These are phyloP conservation scores for Phallusia fumigata DNA, from an alignment of 23 tunicate genomes.

Conservation along the genomic window DNA sequence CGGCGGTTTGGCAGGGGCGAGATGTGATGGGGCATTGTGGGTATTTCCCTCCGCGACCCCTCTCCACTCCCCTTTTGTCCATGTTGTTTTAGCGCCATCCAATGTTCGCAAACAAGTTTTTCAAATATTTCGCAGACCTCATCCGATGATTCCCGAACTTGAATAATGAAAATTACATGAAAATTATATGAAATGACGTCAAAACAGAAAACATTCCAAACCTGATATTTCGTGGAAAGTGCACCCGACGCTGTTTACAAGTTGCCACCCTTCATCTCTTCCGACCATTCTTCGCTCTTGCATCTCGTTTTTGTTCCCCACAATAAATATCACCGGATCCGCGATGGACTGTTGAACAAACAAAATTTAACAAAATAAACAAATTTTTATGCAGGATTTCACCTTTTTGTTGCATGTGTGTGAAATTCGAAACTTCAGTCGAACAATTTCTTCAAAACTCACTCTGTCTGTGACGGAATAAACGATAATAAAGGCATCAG, in stretches of 20 bases:
- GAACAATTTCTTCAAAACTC: slow-evolving; percentile 63
- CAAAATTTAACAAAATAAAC: background rate
- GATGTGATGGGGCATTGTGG: slow-evolving; percentile 14
- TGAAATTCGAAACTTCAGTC: slow-evolving; percentile 53
- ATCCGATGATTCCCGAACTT: slow-evolving; percentile 58
- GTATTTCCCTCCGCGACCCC: background rate
- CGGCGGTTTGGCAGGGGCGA: slow-evolving; percentile 5
- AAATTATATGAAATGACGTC: background rate
- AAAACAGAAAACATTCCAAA: background rate
- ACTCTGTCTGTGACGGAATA: slow-evolving; percentile 70
- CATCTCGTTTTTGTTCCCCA: slow-evolving; percentile 72
- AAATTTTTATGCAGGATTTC: background rate
- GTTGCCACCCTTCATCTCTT: slow-evolving; percentile 18
- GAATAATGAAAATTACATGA: background rate
- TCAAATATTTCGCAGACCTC: slow-evolving; percentile 39
- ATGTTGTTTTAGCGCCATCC: background rate
- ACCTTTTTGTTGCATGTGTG: slow-evolving; percentile 44
- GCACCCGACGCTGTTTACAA: slow-evolving; percentile 33
- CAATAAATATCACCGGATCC: slow-evolving; percentile 42
- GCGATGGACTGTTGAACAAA: background rate
- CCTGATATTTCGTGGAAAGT: slow-evolving; percentile 74
- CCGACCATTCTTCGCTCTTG: slow-evolving; percentile 63
- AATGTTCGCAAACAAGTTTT: slow-evolving; percentile 18
- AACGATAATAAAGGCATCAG: slow-evolving; percentile 72
- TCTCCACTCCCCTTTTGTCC: background rate